Evolutionary conservation across 2,113 vertebrate species (phyloP), one percentile per base, ranked within the genome.

Genomic region (Cryptomyrus ogoouensis): DNA sequence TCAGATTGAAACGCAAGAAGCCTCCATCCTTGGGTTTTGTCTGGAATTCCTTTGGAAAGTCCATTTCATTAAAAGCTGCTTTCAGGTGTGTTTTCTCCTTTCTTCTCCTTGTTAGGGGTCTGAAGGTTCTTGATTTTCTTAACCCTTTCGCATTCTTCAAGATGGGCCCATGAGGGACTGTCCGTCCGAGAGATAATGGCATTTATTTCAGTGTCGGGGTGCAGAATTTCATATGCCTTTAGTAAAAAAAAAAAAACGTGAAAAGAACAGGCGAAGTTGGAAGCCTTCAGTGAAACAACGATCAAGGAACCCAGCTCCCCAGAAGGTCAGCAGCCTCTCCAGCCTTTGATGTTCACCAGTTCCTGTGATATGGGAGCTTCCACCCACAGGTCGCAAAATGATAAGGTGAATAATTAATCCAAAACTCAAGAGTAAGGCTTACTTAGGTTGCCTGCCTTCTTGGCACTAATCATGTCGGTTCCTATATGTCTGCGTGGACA

Each of bases 1-100:
- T 95, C 95, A 95, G 95, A 95, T 95, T 93, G 95, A 95, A 95
- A 95, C 91, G 91, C 89, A 91, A 95, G 94, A 94, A 91, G 92
- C 91, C 91, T 90, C 91, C 90, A 77, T 87, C 89, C 91, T 94
- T 91, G 35, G 90, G 84, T 93, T 94, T 93, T 93, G 93, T 94
- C 92, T 92, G 92, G 94, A 94, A 93, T 94, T 92, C 92, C 91
- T 91, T 50, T 92, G 91, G 90, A 83, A 92, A 85, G 90, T 77
- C 91, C 92, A 89, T 84, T 42, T 92, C 89, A 91, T 94, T 93
- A 89, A 92, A 91, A 92, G 92, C 91, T 83, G 88, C 91, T 92
- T 91, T 93, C 84, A 90, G 90, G 90, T 92, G 62, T 66, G 88
- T 91, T 88, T 17, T 8, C 6, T 89, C 87, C 21, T 42, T 46